Evolutionary conservation across 2,797 vertebrate species (phyloP).

Genomic region (Sebastiscus albofasciatus): DNA sequence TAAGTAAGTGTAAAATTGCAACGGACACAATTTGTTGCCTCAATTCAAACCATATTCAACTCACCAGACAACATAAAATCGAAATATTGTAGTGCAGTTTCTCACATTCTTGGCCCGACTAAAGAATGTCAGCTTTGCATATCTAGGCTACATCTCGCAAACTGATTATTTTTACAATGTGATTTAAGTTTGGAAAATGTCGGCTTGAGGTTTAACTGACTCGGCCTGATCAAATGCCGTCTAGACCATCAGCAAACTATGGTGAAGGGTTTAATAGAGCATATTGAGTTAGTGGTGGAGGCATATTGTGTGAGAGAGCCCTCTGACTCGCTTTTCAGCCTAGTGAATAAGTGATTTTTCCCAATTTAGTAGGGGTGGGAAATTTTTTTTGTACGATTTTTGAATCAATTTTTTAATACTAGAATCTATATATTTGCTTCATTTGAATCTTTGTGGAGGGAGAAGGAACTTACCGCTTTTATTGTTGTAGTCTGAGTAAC

Average conservation of each 20-base stretch:
- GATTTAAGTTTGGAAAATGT: background rate
- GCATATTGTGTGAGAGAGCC: background rate
- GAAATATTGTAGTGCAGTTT: too few species aligned
- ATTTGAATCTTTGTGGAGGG: too few species aligned
- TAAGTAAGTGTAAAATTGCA: background rate
- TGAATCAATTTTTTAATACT: accelerated
- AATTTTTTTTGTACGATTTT: too few species aligned
- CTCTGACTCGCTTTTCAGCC: background rate
- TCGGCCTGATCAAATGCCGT: background rate
- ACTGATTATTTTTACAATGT: background rate
- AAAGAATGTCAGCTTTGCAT: background rate
- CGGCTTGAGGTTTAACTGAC: background rate
- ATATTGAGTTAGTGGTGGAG: background rate
- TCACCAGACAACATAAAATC: too few species aligned
- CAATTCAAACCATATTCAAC: too few species aligned
- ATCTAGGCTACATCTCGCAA: background rate
- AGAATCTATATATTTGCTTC: too few species aligned
- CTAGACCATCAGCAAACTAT: background rate
- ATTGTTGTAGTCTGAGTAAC: too few species aligned
- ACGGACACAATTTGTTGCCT: background rate
- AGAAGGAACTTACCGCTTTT: too few species aligned
- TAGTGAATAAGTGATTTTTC: background rate
- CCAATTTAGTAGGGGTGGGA: too few species aligned
- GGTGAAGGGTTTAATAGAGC: background rate
- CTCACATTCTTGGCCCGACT: background rate